Evolutionary conservation across 1,140 invertebrate species (phyloP).

Genomic region (Tetramorium simillimum): DNA sequence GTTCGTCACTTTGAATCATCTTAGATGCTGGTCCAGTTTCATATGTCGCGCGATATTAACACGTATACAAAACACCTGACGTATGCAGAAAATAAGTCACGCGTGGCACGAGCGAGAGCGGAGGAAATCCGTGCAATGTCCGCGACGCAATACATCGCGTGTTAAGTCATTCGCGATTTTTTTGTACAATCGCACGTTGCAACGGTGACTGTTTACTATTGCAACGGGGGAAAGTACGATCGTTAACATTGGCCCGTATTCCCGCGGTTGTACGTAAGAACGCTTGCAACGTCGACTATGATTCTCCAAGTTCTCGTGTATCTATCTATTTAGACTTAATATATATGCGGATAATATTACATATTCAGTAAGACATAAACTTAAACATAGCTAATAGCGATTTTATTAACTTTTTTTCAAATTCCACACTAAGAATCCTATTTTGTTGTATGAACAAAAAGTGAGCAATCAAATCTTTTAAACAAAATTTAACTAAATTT

Average conservation of each 20-base stretch:
- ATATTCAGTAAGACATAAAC: not conserved
- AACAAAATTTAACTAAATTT: no score
- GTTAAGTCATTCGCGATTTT: conserved; percentile 24
- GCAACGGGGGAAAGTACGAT: conserved; percentile 12
- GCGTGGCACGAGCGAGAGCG: conserved; percentile 13
- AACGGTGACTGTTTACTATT: conserved; percentile 25
- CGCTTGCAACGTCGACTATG: not conserved
- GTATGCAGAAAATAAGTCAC: conserved; percentile 52
- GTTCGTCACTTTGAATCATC: conserved; percentile 64
- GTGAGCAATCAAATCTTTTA: no score
- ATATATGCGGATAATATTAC: not conserved
- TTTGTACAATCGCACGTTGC: conserved; percentile 15
- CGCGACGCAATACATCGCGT: conserved; percentile 62
- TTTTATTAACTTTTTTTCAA: not conserved
- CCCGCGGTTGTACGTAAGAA: not conserved
- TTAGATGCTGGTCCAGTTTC: conserved; percentile 55
- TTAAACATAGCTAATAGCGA: not conserved
- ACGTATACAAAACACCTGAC: conserved; percentile 48
- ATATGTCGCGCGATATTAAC: not conserved
- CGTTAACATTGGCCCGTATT: conserved; percentile 45
- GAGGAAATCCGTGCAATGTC: conserved; percentile 49
- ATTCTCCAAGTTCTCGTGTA: not conserved
- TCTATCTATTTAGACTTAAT: not conserved
- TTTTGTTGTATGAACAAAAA: no score
- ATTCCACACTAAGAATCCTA: not conserved